Percentiles rank a stretch among this genome's conserved stretches.
Evolutionary conservation across 2,888 invertebrate genomes (phyloP).

Genomic region (Drosophila algonquin): DNA sequence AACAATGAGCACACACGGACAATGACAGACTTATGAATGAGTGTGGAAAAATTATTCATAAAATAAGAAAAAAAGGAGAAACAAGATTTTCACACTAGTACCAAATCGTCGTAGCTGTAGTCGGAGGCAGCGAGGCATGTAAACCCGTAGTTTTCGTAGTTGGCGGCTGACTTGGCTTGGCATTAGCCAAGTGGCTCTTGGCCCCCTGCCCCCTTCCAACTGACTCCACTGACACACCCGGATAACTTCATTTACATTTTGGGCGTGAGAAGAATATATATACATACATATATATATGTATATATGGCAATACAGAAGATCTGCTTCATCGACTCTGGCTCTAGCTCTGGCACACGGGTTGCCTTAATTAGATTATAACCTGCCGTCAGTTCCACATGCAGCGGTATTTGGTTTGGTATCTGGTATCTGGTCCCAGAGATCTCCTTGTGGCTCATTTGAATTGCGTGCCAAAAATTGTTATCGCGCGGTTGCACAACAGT

Average conservation of each 20-base stretch:
- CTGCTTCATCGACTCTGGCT: conserved; percentile 26
- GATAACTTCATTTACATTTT: conserved; percentile 73
- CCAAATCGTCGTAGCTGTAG: conserved; percentile 23
- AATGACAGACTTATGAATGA: conserved; percentile 62
- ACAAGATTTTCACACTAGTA: conserved; percentile 67
- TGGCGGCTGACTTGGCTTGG: conserved; percentile 15
- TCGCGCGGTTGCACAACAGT: conserved; percentile 52
- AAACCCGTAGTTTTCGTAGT: conserved; percentile 60
- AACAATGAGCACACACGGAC: conserved; percentile 54
- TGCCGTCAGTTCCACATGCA: conserved; percentile 22
- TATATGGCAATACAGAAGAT: conserved; percentile 23
- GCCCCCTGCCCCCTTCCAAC: conserved; percentile 3
- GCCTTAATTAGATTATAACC: conserved; percentile 51
- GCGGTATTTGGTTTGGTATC: conserved; percentile 3
- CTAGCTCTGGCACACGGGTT: conserved; percentile 8
- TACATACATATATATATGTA: conserved; percentile 12
- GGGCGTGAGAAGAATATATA: conserved; percentile 72
- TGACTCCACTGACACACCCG: conserved; percentile 25
- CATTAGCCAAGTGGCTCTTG: conserved; percentile 35
- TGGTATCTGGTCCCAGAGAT: conserved; percentile 33
- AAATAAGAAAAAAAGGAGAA: conserved; percentile 36
- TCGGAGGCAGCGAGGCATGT: conserved; percentile 58
- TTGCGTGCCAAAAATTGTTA: conserved; percentile 66
- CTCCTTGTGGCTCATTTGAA: conserved; percentile 28
- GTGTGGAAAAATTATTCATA: conserved; percentile 52